Evolutionary conservation across 2,797 vertebrate genomes (phyloP).

Genomic region (Macroramphosus scolopax): DNA sequence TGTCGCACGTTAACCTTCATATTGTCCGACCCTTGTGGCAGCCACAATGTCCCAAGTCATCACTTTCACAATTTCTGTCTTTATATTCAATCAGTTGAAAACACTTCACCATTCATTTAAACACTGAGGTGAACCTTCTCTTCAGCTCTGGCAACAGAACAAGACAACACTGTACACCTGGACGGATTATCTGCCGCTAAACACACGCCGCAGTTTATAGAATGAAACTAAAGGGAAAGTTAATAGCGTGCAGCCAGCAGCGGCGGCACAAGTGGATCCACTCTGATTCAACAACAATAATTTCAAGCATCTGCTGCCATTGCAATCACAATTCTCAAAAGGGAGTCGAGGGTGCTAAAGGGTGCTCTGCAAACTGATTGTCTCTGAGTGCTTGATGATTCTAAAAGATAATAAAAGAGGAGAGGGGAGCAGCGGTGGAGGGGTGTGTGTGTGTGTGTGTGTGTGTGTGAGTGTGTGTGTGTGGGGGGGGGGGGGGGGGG

Average conservation of each 20-base stretch:
- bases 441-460: neutral
- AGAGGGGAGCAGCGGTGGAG: neutral
- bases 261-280: conserved; percentile 48
- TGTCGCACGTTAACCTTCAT: too few species aligned
- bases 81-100: too few species aligned
- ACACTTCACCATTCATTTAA: too few species aligned
- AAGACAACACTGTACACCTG: too few species aligned
- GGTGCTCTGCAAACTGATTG: conserved; percentile 55
- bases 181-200: too few species aligned
- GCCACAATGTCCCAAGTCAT: too few species aligned
- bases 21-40: too few species aligned
- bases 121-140: too few species aligned
- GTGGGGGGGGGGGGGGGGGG: conserved; percentile 1
- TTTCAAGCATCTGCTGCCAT: conserved; percentile 35
- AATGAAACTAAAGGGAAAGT: conserved; percentile 12
- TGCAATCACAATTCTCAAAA: conserved; percentile 54
- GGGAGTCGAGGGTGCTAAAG: conserved; percentile 62
- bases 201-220: too few species aligned
- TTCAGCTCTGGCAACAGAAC: too few species aligned
- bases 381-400: conserved; percentile 68
- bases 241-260: conserved; percentile 18
- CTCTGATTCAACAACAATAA: conserved; percentile 59
- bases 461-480: neutral
- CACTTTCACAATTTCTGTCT: too few species aligned
- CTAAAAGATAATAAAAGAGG: conserved; percentile 42